phyloP scores from a whole-genome alignment of 2,113 vertebrate genomes.

The Pithys albifrons region DNA sequence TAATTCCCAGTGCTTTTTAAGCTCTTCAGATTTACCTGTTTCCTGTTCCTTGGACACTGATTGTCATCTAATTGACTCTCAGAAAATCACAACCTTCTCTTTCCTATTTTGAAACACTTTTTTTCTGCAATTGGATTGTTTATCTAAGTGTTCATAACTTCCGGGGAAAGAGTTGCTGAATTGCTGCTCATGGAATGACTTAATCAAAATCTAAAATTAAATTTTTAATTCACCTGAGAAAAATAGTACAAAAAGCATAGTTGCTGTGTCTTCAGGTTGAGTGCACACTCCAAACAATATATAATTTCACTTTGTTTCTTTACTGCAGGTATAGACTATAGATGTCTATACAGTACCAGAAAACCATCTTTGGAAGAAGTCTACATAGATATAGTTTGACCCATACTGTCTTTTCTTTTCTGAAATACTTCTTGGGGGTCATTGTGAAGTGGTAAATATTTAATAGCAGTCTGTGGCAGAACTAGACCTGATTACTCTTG shows the following conservation, averaged over 20 bases:
- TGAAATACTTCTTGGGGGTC: neutral
- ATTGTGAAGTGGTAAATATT: neutral
- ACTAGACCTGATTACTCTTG: neutral
- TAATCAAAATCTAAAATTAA: neutral
- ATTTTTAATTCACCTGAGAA: neutral
- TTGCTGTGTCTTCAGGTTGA: neutral
- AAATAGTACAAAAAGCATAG: neutral
- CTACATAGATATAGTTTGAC: neutral
- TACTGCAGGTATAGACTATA: neutral
- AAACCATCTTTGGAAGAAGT: neutral
- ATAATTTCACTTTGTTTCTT: neutral
- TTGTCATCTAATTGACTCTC: neutral
- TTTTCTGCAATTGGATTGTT: neutral
- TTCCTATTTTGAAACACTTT: neutral
- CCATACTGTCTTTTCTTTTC: neutral
- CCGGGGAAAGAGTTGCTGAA: neutral
- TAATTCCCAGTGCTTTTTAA: neutral
- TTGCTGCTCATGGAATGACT: neutral
- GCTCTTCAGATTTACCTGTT: neutral
- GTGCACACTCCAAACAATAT: neutral
- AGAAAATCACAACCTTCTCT: neutral
- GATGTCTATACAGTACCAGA: neutral
- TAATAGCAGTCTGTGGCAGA: neutral
- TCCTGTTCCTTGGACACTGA: neutral
- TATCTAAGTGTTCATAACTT: neutral